Conservation (phyloP, 2,888 invertebrate genomes). For the Drosophila glabriapex region DNA sequence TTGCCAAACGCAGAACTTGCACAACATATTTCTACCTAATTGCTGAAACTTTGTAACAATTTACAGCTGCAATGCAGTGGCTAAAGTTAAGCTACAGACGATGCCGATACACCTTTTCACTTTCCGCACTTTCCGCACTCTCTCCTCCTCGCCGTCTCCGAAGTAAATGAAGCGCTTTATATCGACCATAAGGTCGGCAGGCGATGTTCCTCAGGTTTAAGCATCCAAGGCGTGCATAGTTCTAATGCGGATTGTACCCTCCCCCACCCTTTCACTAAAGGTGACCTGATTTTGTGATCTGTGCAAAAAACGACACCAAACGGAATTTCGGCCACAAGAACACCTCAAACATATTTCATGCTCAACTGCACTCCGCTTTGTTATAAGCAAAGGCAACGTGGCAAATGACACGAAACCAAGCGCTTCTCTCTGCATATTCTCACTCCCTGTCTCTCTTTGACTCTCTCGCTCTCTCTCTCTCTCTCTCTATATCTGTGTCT, state of each 20-base stretch:
- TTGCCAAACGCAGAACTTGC: slow-evolving; percentile 33
- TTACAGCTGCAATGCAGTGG: slow-evolving; percentile 73
- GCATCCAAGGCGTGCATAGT: slow-evolving; percentile 43
- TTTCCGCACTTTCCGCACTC: not conserved
- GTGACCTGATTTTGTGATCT: slow-evolving; percentile 25
- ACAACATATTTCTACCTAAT: slow-evolving; percentile 71
- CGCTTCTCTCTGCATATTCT: slow-evolving; percentile 21
- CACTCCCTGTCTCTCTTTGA: not conserved
- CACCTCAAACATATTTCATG: slow-evolving; percentile 68
- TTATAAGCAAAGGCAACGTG: slow-evolving; percentile 53
- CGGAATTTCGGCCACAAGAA: slow-evolving; percentile 24
- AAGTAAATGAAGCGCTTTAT: slow-evolving; percentile 53
- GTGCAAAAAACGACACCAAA: slow-evolving; percentile 8
- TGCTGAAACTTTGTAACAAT: slow-evolving; percentile 70
- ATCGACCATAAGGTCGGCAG: slow-evolving; percentile 38
- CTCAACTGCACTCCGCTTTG: slow-evolving; percentile 48
- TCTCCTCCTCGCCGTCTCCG: slow-evolving; percentile 2
- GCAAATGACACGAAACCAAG: slow-evolving; percentile 58
- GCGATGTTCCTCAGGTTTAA: slow-evolving; percentile 23
- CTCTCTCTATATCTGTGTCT: not conserved
- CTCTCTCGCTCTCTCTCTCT: slow-evolving; percentile 1
- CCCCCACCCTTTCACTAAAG: not conserved
- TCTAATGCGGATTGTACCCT: slow-evolving; percentile 34
- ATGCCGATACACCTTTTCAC: slow-evolving; percentile 3
- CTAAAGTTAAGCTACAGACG: slow-evolving; percentile 30